Evolutionary conservation across 2,888 invertebrate species (phyloP).

Genomic region (Drosophila austrosaltans): DNA sequence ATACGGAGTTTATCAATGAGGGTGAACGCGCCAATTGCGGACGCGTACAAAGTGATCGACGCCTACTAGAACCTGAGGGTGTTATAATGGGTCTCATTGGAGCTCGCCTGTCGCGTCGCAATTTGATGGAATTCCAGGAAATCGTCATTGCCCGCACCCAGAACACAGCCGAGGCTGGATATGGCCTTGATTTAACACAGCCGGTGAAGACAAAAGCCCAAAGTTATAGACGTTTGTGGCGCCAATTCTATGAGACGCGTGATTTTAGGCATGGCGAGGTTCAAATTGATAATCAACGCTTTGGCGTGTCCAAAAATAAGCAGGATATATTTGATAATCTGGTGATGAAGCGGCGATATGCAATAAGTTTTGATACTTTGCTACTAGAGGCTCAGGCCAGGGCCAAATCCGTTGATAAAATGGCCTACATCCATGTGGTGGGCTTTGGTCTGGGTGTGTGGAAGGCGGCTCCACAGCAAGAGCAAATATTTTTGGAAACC

Average conservation of each 20-base stretch:
- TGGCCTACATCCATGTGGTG: slow-evolving; percentile 87
- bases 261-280: slow-evolving; percentile 69
- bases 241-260: slow-evolving; percentile 67
- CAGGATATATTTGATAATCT: slow-evolving; percentile 80
- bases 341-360: slow-evolving; percentile 83
- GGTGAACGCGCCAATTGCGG: slow-evolving; percentile 85
- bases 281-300: slow-evolving; percentile 71
- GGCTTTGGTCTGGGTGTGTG: slow-evolving; percentile 89
- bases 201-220: slow-evolving; percentile 42
- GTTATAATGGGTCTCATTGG: slow-evolving; percentile 84
- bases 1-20: slow-evolving; percentile 85
- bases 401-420: slow-evolving; percentile 84
- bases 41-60: slow-evolving; percentile 78
- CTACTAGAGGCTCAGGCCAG: slow-evolving; percentile 86
- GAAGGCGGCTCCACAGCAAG: slow-evolving; percentile 86
- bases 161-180: slow-evolving; percentile 85
- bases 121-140: slow-evolving; percentile 85
- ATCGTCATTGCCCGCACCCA: slow-evolving; percentile 84
- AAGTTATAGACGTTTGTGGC: slow-evolving; percentile 76
- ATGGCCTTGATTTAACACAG: slow-evolving; percentile 50
- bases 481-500: slow-evolving; percentile 86
- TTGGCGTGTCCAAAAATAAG: slow-evolving; percentile 71
- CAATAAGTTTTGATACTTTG: slow-evolving; percentile 86
- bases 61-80: slow-evolving; percentile 84
- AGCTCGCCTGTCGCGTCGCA: slow-evolving; percentile 83